These are phyloP conservation scores for Marmota flaviventris DNA, from an alignment of 2,113 vertebrate genomes.

Conservation along the genomic window DNA sequence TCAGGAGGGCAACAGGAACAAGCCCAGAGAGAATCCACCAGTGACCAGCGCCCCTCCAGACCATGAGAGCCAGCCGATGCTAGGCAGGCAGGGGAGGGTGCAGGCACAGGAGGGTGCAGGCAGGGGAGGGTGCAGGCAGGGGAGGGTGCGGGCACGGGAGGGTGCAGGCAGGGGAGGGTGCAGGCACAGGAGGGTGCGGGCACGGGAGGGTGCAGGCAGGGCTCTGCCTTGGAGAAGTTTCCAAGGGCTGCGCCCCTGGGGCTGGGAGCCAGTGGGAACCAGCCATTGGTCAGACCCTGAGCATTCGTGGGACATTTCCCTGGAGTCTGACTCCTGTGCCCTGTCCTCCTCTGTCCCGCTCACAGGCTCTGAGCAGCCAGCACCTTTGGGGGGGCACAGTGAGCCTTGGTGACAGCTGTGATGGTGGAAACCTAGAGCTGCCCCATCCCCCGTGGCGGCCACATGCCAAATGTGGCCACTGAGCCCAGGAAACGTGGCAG, in stretches of 20 bases:
- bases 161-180: too few relatives aligned
- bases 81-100: too few relatives aligned
- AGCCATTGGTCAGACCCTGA: not conserved
- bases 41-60: not conserved
- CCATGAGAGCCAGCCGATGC: too few relatives aligned
- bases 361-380: not conserved
- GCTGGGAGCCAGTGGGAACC: not conserved
- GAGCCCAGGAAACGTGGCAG: accelerated
- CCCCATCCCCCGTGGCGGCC: accelerated
- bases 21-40: not conserved
- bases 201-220: too few relatives aligned
- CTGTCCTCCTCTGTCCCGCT: not conserved
- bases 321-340: not conserved
- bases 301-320: accelerated
- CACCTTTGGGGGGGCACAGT: too few relatives aligned
- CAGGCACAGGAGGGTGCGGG: too few relatives aligned
- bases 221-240: not conserved
- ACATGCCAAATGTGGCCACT: accelerated
- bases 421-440: accelerated
- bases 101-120: too few relatives aligned
- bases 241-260: not conserved
- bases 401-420: accelerated
- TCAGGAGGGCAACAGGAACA: not conserved
- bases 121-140: too few relatives aligned
- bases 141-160: too few relatives aligned